phyloP scores from a whole-genome alignment of 2,888 invertebrate genomes.

The Parthenolecanium corni region DNA sequence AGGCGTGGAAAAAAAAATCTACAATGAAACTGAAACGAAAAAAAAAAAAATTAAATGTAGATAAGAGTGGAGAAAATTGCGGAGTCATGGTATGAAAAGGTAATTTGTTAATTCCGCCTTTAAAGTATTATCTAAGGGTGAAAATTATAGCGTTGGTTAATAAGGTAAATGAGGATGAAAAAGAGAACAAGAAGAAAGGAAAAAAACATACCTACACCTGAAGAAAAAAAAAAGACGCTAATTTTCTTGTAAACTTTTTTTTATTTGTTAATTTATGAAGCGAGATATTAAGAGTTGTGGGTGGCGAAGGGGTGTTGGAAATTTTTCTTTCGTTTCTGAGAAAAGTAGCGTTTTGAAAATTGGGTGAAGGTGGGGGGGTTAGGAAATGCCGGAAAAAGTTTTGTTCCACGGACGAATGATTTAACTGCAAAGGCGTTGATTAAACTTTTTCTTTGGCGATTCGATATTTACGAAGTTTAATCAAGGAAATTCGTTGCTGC shows the following conservation, averaged over 20 bases:
- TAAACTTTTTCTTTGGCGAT: too few relatives aligned
- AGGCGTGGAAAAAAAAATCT: neutral
- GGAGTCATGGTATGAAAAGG: neutral
- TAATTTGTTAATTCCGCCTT: constrained; percentile 19
- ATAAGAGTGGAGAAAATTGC: constrained; percentile 14
- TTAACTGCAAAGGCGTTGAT: too few relatives aligned
- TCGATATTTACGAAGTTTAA: too few relatives aligned
- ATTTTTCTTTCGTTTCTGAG: neutral
- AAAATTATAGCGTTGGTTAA: constrained; percentile 16
- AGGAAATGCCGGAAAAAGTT: neutral
- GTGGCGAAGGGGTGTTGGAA: neutral
- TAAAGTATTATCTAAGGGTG: constrained; percentile 13
- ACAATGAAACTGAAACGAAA: too few relatives aligned
- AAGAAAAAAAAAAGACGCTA: neutral
- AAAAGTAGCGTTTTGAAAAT: too few relatives aligned
- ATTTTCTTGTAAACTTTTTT: constrained; percentile 15
- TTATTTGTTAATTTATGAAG: constrained; percentile 14
- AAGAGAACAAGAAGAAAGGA: neutral
- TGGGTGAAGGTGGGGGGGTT: too few relatives aligned
- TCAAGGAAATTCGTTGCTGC: too few relatives aligned
- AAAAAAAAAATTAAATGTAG: constrained; percentile 13
- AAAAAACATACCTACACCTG: too few relatives aligned
- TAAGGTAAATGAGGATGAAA: neutral
- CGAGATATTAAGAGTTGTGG: neutral
- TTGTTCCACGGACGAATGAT: too few relatives aligned